Base-by-base conservation (phyloP, 2,797 vertebrate genomes). In the Myotis planiceps region DNA sequence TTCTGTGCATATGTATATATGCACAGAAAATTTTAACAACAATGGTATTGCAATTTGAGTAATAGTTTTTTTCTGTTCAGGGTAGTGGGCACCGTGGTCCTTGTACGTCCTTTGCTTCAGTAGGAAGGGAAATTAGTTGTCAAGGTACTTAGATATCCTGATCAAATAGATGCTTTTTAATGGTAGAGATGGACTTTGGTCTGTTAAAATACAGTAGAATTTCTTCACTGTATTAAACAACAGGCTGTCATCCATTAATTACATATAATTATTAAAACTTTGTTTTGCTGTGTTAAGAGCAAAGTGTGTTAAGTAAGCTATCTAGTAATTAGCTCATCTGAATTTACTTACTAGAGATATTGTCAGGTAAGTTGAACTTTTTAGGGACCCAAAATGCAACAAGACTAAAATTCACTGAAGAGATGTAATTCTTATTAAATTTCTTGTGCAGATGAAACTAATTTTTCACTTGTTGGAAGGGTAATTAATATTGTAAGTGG, bases 331-430 rank as follows among this genome's bases (percentile, higher is more conserved):
- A 66, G 13, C 34, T 82, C n/a, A 39, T 82, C 63, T 81, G 75
- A 93, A 89, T 89, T 72, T 66, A 63, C 76, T 75, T 93, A 51
- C 2, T 19, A 71, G 19, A 76, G 19, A 34, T 72, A 37, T 27
- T 53, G 18, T 81, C 27, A 86, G 83, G 13, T 75, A 72, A 86
- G 55, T 78, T 94, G 49, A 87, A 87, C 47, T 83, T 92, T 71
- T 88, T 88, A 78, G 37, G 21, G 29, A 72, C 49, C 34, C 25
- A 37, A 29, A 80, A 71, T 16, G 5, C 5, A 87, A 14, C 4
- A 83, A 86, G 45, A 81, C 29, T 83, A 14, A 93, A 96, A 84
- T 53, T 88, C 25, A 80, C 9, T 6, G 14, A 96, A 96, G 83
- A 96, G 21, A 29, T 58, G 82, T 90, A 79, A 39, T 32, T 65